Conservation (phyloP, 2,888 invertebrate species). For the Standfussiana lucernea region DNA sequence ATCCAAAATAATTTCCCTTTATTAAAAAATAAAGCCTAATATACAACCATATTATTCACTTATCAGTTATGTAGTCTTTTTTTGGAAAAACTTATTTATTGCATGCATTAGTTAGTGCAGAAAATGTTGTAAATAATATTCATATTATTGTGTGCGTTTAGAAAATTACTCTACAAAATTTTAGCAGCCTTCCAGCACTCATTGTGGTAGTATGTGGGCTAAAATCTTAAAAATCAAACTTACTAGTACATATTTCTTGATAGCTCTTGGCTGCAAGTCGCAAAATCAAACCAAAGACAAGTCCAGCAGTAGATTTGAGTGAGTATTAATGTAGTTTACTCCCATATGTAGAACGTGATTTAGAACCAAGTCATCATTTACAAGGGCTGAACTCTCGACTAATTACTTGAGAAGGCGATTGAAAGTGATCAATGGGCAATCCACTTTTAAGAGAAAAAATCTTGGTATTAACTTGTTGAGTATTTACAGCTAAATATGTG, state of each 20-base stretch:
- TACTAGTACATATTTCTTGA: background rate
- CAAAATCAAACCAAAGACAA: background rate
- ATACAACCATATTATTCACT: background rate
- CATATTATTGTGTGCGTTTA: background rate
- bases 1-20: background rate
- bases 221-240: background rate
- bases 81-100: no score
- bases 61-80: background rate
- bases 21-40: background rate
- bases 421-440: slow-evolving; percentile 10
- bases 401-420: background rate
- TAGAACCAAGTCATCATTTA: slow-evolving; percentile 19
- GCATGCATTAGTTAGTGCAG: background rate
- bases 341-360: background rate
- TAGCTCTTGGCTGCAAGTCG: background rate
- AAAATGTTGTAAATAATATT: background rate
- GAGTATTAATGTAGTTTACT: slow-evolving; percentile 29
- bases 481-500: slow-evolving; percentile 74
- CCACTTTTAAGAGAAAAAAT: background rate
- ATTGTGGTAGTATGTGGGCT: no score
- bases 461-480: slow-evolving; percentile 35
- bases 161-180: background rate
- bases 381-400: background rate
- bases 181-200: background rate
- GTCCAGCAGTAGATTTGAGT: slow-evolving; percentile 1